These are phyloP conservation scores for Phallusia fumigata DNA, from an alignment of 23 tunicate genomes.

Conservation along the genomic window DNA sequence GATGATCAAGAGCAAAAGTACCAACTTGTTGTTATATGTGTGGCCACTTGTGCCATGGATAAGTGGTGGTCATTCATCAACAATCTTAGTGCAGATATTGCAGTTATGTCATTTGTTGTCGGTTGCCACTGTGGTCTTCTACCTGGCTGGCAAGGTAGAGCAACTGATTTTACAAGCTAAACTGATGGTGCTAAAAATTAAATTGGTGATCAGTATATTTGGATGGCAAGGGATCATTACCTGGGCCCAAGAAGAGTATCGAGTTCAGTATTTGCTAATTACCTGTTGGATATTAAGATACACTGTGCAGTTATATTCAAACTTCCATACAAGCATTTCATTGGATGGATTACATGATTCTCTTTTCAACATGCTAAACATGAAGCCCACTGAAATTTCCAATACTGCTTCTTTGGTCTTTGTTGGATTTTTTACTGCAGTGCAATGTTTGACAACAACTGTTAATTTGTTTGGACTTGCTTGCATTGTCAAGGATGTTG, in stretches of 20 bases:
- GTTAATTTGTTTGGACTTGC: constrained; percentile 69
- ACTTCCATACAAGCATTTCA: constrained; percentile 16
- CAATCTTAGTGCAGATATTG: constrained; percentile 1
- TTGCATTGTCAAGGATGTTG: constrained; percentile 50
- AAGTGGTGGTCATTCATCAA: constrained; percentile 10
- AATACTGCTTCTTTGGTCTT: background rate
- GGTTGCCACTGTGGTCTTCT: constrained; percentile 14
- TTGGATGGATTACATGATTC: constrained; percentile 7
- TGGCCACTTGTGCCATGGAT: constrained; percentile 53
- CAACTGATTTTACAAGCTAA: constrained; percentile 14
- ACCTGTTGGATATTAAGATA: constrained; percentile 59
- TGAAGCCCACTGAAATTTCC: background rate
- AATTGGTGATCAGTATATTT: constrained; percentile 30
- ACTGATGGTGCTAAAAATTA: constrained; percentile 39
- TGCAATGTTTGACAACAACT: constrained; percentile 61
- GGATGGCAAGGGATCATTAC: constrained; percentile 66
- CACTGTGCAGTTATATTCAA: constrained; percentile 30
- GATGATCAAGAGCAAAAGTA: constrained; percentile 25
- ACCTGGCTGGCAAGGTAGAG: background rate
- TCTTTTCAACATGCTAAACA: constrained; percentile 12
- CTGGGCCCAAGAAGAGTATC: constrained; percentile 56
- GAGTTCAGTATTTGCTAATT: constrained; percentile 43
- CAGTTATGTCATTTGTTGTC: constrained; percentile 16
- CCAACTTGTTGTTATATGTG: background rate
- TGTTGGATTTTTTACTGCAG: constrained; percentile 29